These are phyloP conservation scores for Phaenicophaeus curvirostris DNA, from an alignment of 2,797 vertebrate genomes.

Conservation along the genomic window DNA sequence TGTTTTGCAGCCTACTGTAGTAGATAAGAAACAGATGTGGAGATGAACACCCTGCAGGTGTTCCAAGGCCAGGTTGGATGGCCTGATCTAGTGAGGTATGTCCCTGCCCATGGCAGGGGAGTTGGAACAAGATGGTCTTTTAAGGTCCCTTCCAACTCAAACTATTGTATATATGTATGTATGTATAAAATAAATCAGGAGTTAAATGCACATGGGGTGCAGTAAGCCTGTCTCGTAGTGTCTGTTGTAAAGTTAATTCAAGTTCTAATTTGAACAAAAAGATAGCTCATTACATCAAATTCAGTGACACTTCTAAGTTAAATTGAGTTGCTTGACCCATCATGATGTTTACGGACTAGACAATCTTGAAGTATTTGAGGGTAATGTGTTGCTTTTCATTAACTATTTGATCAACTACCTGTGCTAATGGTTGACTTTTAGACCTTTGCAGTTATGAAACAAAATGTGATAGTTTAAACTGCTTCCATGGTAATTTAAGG, in stretches of 20 bases:
- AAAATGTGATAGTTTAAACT: no score
- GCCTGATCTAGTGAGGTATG: no score
- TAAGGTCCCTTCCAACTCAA: no score
- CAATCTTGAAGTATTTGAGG: neutral
- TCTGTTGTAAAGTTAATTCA: neutral
- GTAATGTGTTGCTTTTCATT: neutral
- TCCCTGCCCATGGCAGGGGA: no score
- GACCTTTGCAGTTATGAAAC: neutral
- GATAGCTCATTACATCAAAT: rapidly evolving
- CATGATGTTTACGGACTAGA: neutral
- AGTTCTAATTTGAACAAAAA: neutral
- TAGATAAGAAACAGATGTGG: no score
- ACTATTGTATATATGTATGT: no score
- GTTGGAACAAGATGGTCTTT: no score
- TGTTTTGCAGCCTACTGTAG: no score
- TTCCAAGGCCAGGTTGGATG: no score
- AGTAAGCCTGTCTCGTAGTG: neutral
- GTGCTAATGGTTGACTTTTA: neutral
- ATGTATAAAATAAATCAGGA: neutral
- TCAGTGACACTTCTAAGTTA: neutral
- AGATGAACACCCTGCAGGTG: no score
- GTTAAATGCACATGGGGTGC: neutral
- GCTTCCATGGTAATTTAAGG: no score
- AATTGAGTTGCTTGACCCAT: neutral
- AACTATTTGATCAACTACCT: neutral